A percentile compares a stretch with the other conserved stretches of the same genome.
These are phyloP conservation scores for Diadegma fenestrale DNA, from an alignment of 2,888 invertebrate species.

Conservation along the genomic window DNA sequence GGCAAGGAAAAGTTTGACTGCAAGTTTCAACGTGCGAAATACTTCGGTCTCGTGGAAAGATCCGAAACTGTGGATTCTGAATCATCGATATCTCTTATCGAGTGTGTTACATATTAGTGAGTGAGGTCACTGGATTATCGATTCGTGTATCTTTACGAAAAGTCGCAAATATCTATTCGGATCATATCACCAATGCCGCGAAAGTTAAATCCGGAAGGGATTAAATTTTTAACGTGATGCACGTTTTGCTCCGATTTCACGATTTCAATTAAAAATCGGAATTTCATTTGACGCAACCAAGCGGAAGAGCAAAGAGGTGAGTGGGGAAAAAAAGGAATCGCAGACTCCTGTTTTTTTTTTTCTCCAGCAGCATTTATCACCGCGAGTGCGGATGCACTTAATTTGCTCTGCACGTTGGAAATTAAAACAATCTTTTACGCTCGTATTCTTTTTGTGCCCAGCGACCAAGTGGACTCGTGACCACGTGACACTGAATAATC, in stretches of 20 bases:
- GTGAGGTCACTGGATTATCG: neutral
- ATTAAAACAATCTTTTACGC: neutral
- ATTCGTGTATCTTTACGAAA: neutral
- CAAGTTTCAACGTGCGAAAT: neutral
- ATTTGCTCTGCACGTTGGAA: neutral
- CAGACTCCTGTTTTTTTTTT: neutral
- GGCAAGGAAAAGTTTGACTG: neutral
- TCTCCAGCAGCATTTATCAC: neutral
- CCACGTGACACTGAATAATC: constrained; percentile 10
- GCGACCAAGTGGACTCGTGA: neutral
- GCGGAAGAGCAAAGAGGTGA: constrained; percentile 23
- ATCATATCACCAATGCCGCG: neutral
- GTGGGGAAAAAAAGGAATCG: neutral
- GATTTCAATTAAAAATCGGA: constrained; percentile 7
- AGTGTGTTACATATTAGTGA: neutral
- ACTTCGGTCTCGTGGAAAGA: neutral
- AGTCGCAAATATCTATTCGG: neutral
- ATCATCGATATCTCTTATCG: constrained; percentile 33
- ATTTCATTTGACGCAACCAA: constrained; percentile 2
- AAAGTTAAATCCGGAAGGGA: neutral
- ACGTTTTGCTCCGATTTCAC: neutral
- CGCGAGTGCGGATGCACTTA: neutral
- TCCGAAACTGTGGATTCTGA: neutral
- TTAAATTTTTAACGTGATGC: neutral
- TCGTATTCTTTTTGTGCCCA: neutral